These are phyloP conservation scores for Acanthurus lineatus DNA, from an alignment of 2,797 vertebrate genomes.

Conservation along the genomic window DNA sequence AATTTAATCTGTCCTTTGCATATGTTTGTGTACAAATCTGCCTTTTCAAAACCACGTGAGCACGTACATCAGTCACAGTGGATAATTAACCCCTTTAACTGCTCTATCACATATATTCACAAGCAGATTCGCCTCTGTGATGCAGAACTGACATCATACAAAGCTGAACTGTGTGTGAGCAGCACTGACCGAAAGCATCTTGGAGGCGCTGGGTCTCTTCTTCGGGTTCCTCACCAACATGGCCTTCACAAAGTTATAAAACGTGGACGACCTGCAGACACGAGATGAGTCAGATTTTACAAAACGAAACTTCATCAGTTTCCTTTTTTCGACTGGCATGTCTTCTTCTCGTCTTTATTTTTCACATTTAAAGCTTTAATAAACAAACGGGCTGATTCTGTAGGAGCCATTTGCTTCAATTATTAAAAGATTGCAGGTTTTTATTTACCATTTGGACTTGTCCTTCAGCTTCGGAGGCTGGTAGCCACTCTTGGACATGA, in stretches of 20 bases:
- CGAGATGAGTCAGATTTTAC: not conserved
- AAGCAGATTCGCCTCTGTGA: not conserved
- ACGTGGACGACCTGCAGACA: constrained; percentile 85
- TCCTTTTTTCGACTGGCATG: no score
- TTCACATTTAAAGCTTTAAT: no score
- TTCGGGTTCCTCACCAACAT: constrained; percentile 92
- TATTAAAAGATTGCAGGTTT: not conserved
- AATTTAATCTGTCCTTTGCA: not conserved
- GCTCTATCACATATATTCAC: no score
- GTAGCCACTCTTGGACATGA: constrained; percentile 96
- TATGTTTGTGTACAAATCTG: not conserved
- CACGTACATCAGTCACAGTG: not conserved
- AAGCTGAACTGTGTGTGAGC: not conserved
- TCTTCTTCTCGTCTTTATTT: no score
- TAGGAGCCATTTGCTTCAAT: not conserved
- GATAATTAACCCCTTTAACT: not conserved
- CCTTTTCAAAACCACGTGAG: not conserved
- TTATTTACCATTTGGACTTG: constrained; percentile 89
- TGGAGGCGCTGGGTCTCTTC: constrained; percentile 90
- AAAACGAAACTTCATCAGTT: not conserved
- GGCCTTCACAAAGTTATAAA: constrained; percentile 92
- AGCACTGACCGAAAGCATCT: constrained; percentile 89
- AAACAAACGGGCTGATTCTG: not conserved
- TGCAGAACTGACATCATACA: not conserved
- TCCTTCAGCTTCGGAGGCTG: constrained; percentile 94